phyloP scores from a whole-genome alignment of 2,888 invertebrate species.

The Morpho achilles region DNA sequence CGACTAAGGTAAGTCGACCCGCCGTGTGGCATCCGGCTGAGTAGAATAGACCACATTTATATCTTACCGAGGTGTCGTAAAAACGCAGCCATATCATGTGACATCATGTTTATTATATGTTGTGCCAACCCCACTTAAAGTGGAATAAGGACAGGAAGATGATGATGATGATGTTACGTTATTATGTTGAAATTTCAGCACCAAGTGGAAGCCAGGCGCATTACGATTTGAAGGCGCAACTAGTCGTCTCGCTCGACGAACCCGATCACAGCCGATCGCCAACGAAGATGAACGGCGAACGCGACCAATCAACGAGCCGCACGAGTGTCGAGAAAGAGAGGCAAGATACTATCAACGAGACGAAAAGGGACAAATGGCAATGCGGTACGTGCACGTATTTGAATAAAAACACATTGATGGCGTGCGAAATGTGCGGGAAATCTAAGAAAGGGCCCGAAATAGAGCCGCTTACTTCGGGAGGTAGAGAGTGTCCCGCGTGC shows the following conservation, averaged over 20 bases:
- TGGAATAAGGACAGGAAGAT: no score
- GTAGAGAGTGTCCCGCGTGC: slow-evolving; percentile 86
- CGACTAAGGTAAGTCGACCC: no score
- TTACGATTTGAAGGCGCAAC: slow-evolving; percentile 64
- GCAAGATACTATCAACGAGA: slow-evolving; percentile 27
- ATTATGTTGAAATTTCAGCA: slow-evolving; percentile 28
- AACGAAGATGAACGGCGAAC: slow-evolving; percentile 34
- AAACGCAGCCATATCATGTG: no score
- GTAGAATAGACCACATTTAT: no score
- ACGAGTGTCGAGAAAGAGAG: slow-evolving; percentile 26
- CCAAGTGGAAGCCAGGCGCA: slow-evolving; percentile 39
- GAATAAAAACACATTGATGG: slow-evolving; percentile 73
- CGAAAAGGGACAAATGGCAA: slow-evolving; percentile 76
- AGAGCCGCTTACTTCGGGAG: slow-evolving; percentile 84
- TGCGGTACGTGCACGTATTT: slow-evolving; percentile 86
- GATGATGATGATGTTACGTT: no score
- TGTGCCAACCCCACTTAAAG: no score
- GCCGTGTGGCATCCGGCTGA: no score
- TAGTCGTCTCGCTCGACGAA: slow-evolving; percentile 67
- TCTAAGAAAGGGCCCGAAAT: slow-evolving; percentile 80
- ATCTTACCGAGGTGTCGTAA: no score
- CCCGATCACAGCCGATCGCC: slow-evolving; percentile 48
- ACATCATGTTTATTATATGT: no score
- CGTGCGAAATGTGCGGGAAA: slow-evolving; percentile 89
- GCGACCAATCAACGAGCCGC: slow-evolving; percentile 39